Conservation (phyloP, 1,140 invertebrate species). For the Brachionus rotundiformis region DNA sequence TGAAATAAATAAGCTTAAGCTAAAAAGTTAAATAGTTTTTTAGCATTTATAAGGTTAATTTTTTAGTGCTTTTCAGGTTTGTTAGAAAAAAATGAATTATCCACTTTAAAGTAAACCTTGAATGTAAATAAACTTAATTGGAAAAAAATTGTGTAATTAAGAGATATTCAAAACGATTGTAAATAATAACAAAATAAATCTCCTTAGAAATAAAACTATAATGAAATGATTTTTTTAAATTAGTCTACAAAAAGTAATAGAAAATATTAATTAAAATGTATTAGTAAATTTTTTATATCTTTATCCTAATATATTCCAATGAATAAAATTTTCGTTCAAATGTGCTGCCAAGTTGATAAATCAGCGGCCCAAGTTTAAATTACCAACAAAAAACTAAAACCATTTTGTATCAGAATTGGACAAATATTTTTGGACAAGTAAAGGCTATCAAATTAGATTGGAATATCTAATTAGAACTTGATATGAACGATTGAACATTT, state of each 20-base stretch:
- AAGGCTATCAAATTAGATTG: not conserved
- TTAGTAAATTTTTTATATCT: too few relatives aligned
- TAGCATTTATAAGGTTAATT: not conserved
- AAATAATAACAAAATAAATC: not conserved
- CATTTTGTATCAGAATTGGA: not conserved
- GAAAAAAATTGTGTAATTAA: not conserved
- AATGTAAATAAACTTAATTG: not conserved
- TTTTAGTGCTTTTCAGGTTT: not conserved
- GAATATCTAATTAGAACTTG: conserved; percentile 14
- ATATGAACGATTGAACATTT: conserved; percentile 14
- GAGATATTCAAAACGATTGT: not conserved
- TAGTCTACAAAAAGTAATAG: too few relatives aligned
- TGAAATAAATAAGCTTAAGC: not conserved
- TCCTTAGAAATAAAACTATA: too few relatives aligned
- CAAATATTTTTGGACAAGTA: not conserved
- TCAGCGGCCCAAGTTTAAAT: not conserved
- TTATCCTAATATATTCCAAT: too few relatives aligned
- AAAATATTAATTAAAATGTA: too few relatives aligned
- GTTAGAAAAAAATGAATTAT: not conserved
- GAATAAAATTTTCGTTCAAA: too few relatives aligned
- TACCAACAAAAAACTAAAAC: not conserved
- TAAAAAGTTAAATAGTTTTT: not conserved
- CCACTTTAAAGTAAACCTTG: not conserved
- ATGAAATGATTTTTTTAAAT: too few relatives aligned
- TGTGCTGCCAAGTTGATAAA: not conserved